A percentile compares a stretch with the other conserved stretches of the same genome.
phyloP scores from a whole-genome alignment of 2,113 vertebrate species.

The Phainopepla nitens region DNA sequence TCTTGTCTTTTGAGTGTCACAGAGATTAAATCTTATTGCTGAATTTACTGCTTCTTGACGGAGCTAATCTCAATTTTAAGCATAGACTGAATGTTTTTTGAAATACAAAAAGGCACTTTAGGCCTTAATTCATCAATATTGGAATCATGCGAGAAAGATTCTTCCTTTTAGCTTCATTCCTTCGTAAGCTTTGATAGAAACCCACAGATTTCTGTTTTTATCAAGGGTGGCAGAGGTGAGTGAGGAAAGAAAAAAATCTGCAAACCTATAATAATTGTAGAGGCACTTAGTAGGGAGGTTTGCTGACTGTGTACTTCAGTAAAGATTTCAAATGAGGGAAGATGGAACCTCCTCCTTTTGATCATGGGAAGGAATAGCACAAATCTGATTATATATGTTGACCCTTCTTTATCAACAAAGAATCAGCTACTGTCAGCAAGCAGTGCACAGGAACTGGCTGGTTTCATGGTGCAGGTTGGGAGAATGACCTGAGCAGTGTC shows the following conservation, averaged over 20 bases:
- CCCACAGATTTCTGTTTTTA: constrained; percentile 28
- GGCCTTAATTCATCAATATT: constrained; percentile 46
- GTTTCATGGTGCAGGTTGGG: neutral
- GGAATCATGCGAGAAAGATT: constrained; percentile 15
- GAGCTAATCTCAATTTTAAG: constrained; percentile 59
- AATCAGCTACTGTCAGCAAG: constrained; percentile 62
- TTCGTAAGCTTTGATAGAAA: constrained; percentile 26
- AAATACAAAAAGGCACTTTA: constrained; percentile 43
- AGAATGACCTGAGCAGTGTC: neutral
- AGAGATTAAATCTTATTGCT: constrained; percentile 68
- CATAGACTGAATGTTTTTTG: constrained; percentile 24
- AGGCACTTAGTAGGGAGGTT: neutral
- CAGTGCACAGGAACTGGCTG: neutral
- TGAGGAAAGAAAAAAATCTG: neutral
- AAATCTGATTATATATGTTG: constrained; percentile 66
- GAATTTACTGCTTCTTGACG: constrained; percentile 55
- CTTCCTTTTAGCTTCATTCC: constrained; percentile 47
- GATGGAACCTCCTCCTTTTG: constrained; percentile 36
- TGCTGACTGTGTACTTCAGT: constrained; percentile 57
- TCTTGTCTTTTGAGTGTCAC: constrained; percentile 62
- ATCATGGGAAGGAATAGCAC: constrained; percentile 55
- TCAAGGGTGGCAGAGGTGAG: neutral
- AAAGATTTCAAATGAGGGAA: constrained; percentile 52
- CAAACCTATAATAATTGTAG: constrained; percentile 1
- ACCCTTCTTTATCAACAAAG: constrained; percentile 64